phyloP scores from a whole-genome alignment of 2,888 invertebrate species.

The Lepas anatifera region DNA sequence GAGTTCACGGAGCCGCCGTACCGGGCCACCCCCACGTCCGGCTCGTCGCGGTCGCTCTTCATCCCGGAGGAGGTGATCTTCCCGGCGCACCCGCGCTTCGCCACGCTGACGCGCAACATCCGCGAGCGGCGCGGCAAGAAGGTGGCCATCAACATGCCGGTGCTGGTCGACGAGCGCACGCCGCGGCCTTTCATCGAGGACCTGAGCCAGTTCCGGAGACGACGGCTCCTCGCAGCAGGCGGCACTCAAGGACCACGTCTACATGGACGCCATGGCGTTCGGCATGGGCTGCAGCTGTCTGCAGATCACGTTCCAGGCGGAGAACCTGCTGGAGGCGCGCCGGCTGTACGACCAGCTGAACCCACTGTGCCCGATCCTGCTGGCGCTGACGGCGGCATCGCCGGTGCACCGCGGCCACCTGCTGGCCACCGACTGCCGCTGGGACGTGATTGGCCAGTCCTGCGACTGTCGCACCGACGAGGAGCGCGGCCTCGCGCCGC shows the following conservation, averaged over 20 bases:
- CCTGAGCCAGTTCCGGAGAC: conserved; percentile 44
- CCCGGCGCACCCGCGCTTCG: conserved; percentile 89
- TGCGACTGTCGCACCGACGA: conserved; percentile 91
- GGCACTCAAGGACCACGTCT: conserved; percentile 78
- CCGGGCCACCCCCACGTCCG: conserved; percentile 53
- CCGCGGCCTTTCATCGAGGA: conserved; percentile 60
- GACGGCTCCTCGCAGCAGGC: conserved; percentile 47
- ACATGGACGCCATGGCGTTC: conserved; percentile 99
- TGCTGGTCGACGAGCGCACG: conserved; percentile 79
- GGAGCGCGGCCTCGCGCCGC: conserved; percentile 64
- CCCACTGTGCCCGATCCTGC: conserved; percentile 90
- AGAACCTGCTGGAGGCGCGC: conserved; percentile 89
- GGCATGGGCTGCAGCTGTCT: conserved; percentile 99
- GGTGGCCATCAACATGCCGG: conserved; percentile 95
- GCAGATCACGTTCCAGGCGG: conserved; percentile 74
- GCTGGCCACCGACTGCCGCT: conserved; percentile 86
- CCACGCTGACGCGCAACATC: conserved; percentile 85
- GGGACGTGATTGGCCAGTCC: conserved; percentile 91
- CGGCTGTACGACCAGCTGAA: conserved; percentile 94
- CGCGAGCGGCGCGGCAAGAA: conserved; percentile 82
- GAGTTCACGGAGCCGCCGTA: conserved; percentile 74
- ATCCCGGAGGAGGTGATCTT: conserved; percentile 92
- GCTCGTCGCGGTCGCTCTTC: conserved; percentile 66
- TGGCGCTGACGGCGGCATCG: conserved; percentile 93
- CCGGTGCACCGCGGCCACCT: conserved; percentile 87